Evolutionary conservation across 1,140 invertebrate species (phyloP).

Genomic region (Pantala flavescens): DNA sequence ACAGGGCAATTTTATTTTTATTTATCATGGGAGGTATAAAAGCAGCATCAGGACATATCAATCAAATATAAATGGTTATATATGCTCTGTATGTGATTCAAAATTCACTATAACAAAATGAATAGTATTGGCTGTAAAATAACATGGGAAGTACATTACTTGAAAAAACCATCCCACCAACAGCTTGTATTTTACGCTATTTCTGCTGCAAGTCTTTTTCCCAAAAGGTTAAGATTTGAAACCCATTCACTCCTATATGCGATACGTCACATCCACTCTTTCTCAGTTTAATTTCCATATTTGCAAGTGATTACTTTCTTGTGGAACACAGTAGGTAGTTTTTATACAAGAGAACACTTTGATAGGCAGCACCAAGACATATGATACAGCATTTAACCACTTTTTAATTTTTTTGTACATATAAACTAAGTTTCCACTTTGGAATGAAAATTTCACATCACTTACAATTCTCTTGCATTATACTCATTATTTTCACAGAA

Average conservation of each 20-base stretch:
- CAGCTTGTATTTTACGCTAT: neutral
- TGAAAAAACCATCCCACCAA: conserved; percentile 5
- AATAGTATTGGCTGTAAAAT: neutral
- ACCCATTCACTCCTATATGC: neutral
- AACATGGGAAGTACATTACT: conserved; percentile 2
- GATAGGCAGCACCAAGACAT: conserved; percentile 4
- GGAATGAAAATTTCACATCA: conserved; percentile 1
- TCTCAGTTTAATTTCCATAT: neutral
- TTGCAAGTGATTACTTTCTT: neutral
- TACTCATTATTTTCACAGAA: neutral
- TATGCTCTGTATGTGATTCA: neutral
- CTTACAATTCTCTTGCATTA: neutral
- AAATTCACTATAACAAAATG: conserved; percentile 4
- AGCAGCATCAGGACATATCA: conserved; percentile 8
- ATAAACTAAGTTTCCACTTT: neutral
- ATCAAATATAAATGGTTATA: conserved; percentile 9
- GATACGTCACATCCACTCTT: neutral
- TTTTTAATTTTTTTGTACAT: conserved; percentile 1
- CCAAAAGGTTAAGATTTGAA: neutral
- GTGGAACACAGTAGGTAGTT: neutral
- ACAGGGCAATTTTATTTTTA: neutral
- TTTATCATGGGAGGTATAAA: conserved; percentile 10
- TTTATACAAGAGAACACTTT: neutral
- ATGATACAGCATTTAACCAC: conserved; percentile 1
- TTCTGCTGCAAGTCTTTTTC: neutral